Conservation (phyloP, 2,797 vertebrate genomes). For the Oryzias sinensis region DNA sequence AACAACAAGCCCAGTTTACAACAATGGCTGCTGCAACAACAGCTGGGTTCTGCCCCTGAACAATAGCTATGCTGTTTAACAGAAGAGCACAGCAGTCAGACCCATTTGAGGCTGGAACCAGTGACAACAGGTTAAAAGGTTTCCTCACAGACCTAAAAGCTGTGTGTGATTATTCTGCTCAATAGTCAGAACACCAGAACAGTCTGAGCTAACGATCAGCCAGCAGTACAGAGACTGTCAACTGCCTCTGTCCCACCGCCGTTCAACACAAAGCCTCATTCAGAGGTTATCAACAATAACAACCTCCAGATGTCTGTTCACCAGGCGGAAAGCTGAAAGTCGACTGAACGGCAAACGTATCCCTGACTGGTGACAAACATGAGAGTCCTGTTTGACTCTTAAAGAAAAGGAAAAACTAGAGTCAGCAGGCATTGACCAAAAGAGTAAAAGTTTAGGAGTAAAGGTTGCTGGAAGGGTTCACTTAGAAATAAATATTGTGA, state of each 20-base stretch:
- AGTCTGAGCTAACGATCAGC: no score
- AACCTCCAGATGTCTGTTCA: no score
- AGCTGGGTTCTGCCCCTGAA: constrained; percentile 61
- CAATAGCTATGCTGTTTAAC: constrained; percentile 59
- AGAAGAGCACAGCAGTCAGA: constrained; percentile 8
- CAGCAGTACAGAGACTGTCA: no score
- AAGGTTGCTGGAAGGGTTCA: constrained; percentile 5
- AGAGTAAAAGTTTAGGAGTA: constrained; percentile 9
- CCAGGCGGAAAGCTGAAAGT: neutral
- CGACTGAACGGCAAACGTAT: neutral
- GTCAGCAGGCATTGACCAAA: constrained; percentile 5
- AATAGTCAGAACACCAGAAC: neutral
- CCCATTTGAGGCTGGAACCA: neutral
- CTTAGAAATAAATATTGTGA: constrained; percentile 23
- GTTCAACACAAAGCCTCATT: no score
- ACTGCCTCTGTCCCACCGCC: no score
- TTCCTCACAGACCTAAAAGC: no score
- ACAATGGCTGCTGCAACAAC: constrained; percentile 54
- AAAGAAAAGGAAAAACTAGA: neutral
- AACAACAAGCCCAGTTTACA: constrained; percentile 61
- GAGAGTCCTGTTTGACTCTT: neutral
- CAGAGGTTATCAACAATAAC: no score
- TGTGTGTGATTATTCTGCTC: neutral
- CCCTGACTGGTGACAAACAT: neutral
- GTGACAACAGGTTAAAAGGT: no score